A percentile compares a stretch with the other conserved stretches of the same genome.
Conservation (phyloP, 2,888 invertebrate species). For the Bibio marci region DNA sequence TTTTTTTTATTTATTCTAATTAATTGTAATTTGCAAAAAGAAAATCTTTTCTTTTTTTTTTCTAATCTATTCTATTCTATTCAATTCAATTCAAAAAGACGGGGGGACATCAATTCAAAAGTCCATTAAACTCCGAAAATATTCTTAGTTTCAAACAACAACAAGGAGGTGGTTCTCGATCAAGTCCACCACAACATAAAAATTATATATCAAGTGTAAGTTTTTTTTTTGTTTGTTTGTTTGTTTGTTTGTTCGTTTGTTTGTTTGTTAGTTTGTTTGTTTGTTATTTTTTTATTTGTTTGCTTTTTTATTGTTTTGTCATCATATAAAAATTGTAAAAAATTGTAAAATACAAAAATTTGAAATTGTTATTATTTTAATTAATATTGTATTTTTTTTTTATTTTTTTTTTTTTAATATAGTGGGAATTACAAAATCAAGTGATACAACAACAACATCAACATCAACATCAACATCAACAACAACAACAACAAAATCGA, state of each 20-base stretch:
- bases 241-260: too few relatives aligned
- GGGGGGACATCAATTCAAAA: conserved; percentile 29
- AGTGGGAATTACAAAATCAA: conserved; percentile 28
- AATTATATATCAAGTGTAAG: conserved; percentile 27
- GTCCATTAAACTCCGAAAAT: conserved; percentile 27
- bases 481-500: conserved; percentile 16
- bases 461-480: conserved; percentile 13
- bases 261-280: too few relatives aligned
- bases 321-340: too few relatives aligned
- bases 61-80: background rate
- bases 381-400: conserved; percentile 1
- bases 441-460: conserved; percentile 34
- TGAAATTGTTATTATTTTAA: too few relatives aligned
- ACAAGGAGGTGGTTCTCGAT: conserved; percentile 26
- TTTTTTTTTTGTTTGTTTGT: too few relatives aligned
- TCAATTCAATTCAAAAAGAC: conserved; percentile 8
- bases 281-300: too few relatives aligned
- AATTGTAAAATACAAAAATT: too few relatives aligned
- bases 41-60: background rate
- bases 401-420: conserved; percentile 5
- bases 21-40: background rate
- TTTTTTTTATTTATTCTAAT: background rate
- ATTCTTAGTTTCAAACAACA: conserved; percentile 26
- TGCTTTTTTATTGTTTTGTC: too few relatives aligned
- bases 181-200: conserved; percentile 30